Evolutionary conservation across 2,888 invertebrate species (phyloP).

Genomic region (Abrostola triplasia): DNA sequence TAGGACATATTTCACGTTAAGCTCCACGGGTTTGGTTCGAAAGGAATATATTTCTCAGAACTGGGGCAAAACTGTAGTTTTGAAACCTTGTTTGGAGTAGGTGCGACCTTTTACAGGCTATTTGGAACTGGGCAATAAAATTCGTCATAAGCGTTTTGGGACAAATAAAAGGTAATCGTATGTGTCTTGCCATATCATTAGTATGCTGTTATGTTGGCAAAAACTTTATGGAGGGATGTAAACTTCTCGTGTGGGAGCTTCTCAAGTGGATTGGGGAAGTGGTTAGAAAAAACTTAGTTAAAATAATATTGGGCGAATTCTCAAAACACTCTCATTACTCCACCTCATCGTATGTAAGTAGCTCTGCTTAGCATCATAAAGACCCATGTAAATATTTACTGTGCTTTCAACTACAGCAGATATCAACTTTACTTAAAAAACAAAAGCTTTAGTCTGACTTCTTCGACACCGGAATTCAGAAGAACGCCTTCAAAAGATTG

Average conservation of each 20-base stretch:
- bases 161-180: constrained; percentile 50
- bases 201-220: constrained; percentile 5
- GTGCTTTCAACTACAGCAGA: no score
- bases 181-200: constrained; percentile 47
- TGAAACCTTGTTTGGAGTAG: constrained; percentile 51
- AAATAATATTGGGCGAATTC: no score
- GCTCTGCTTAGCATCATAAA: no score
- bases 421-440: no score
- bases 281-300: no score
- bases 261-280: no score
- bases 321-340: no score
- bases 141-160: constrained; percentile 59
- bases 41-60: constrained; percentile 56
- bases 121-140: constrained; percentile 56
- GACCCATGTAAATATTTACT: no score
- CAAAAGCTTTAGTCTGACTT: no score
- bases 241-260: not conserved
- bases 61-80: constrained; percentile 61
- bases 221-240: not conserved
- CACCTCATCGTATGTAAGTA: no score
- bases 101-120: constrained; percentile 50
- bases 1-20: constrained; percentile 55
- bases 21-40: constrained; percentile 44
- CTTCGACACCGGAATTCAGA: not conserved
- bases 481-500: not conserved